Evolutionary conservation across 2,113 vertebrate genomes (phyloP).

Genomic region (Mirza zaza): DNA sequence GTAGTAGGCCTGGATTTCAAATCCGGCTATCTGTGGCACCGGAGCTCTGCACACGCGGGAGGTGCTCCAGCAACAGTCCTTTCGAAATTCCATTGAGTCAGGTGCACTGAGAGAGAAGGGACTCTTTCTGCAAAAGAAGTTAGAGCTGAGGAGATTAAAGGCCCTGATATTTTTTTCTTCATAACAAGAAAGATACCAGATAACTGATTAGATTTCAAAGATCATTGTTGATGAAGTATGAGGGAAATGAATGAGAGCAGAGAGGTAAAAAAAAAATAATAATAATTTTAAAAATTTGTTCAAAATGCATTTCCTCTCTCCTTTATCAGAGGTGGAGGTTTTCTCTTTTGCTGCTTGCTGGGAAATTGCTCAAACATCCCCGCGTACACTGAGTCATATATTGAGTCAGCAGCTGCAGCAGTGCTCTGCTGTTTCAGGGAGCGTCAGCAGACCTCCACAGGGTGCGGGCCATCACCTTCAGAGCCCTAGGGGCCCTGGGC

Average conservation of each 20-base stretch:
- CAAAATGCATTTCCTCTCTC: background rate
- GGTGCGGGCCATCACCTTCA: background rate
- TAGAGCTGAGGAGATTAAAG: background rate
- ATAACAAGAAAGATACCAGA: background rate
- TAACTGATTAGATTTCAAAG: conserved; percentile 39
- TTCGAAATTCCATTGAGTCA: background rate
- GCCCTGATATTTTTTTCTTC: background rate
- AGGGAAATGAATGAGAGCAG: background rate
- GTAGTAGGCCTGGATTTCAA: background rate
- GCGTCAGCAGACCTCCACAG: background rate
- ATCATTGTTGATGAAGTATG: conserved; percentile 8
- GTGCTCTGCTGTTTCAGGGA: background rate
- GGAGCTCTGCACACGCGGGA: conserved; percentile 13
- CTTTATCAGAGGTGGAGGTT: background rate
- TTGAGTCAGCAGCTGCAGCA: background rate
- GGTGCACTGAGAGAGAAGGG: conserved; percentile 24
- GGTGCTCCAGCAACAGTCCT: background rate
- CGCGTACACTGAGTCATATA: background rate
- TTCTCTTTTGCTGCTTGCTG: background rate
- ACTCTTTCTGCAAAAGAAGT: conserved; percentile 7
- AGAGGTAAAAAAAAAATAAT: background rate
- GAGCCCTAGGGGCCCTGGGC: background rate
- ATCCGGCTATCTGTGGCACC: background rate
- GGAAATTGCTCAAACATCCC: fast-evolving
- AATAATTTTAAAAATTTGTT: background rate